These are phyloP conservation scores for Rhizomys pruinosus DNA, from an alignment of 2,113 vertebrate species.

Conservation along the genomic window DNA sequence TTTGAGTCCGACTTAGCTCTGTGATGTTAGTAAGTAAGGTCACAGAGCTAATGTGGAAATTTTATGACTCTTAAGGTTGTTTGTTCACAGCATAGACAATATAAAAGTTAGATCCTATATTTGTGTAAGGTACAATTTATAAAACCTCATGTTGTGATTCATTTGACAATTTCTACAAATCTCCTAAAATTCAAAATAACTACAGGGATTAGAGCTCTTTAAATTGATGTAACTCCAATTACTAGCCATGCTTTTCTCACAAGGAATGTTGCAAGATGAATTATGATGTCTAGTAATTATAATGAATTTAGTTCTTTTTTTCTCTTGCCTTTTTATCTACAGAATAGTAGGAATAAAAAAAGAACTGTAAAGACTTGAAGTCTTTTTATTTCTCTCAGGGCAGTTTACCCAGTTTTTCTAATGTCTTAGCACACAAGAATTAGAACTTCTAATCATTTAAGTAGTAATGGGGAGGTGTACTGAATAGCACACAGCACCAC, in stretches of 20 bases:
- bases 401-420: constrained; percentile 14
- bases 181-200: constrained; percentile 6
- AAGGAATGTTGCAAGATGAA: constrained; percentile 60
- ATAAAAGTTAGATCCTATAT: not conserved
- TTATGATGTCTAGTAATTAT: constrained; percentile 34
- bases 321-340: constrained; percentile 22
- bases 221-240: constrained; percentile 38
- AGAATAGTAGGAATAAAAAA: not conserved
- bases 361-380: not conserved
- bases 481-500: not conserved
- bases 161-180: not conserved
- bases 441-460: constrained; percentile 1
- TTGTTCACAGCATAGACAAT: not conserved
- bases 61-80: not conserved
- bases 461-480: not conserved
- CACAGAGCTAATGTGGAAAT: constrained; percentile 32
- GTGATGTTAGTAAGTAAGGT: constrained; percentile 22
- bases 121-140: not conserved
- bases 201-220: constrained; percentile 25
- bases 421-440: constrained; percentile 21
- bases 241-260: constrained; percentile 60
- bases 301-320: constrained; percentile 50
- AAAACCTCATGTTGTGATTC: not conserved
- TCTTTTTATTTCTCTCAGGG: not conserved
- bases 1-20: constrained; percentile 27